Evolutionary conservation across 2,113 vertebrate genomes (phyloP).

Genomic region (Boleophthalmus pectinirostris): DNA sequence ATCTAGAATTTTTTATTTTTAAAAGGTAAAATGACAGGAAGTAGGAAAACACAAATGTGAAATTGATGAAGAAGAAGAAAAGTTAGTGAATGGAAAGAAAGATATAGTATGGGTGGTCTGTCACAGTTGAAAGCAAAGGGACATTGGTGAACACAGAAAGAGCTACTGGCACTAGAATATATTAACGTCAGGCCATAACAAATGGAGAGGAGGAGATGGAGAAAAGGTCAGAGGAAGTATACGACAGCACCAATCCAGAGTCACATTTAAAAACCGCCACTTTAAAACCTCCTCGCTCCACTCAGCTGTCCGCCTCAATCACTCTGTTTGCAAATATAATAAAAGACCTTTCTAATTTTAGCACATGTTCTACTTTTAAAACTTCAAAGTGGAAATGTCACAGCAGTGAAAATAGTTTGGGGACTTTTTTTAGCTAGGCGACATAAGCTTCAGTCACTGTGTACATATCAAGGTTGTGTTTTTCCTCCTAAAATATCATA

Average conservation of each 20-base stretch:
- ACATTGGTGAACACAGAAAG: conserved; percentile 27
- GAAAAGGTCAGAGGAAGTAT: conserved; percentile 42
- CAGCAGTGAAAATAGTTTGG: neutral
- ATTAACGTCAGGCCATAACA: conserved; percentile 48
- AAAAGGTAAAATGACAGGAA: conserved; percentile 7
- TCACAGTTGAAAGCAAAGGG: conserved; percentile 29
- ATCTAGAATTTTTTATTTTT: too few relatives aligned
- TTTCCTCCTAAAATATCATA: neutral
- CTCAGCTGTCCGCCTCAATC: neutral
- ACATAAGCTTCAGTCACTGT: neutral
- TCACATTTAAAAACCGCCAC: conserved; percentile 30
- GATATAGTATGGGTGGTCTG: neutral
- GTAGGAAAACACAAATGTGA: conserved; percentile 18
- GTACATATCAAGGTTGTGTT: neutral
- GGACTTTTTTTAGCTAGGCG: neutral
- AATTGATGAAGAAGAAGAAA: conserved; percentile 38
- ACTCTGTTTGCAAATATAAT: conserved; percentile 21
- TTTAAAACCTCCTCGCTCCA: conserved; percentile 6
- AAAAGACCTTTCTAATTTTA: conserved; percentile 10
- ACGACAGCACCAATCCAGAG: conserved; percentile 23
- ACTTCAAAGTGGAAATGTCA: neutral
- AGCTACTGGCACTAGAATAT: conserved; percentile 37
- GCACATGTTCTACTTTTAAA: conserved; percentile 2
- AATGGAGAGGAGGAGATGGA: conserved; percentile 29
- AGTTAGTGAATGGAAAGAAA: conserved; percentile 33